Evolutionary conservation across 2,113 vertebrate species (phyloP).

Genomic region (Trematomus loennbergii): DNA sequence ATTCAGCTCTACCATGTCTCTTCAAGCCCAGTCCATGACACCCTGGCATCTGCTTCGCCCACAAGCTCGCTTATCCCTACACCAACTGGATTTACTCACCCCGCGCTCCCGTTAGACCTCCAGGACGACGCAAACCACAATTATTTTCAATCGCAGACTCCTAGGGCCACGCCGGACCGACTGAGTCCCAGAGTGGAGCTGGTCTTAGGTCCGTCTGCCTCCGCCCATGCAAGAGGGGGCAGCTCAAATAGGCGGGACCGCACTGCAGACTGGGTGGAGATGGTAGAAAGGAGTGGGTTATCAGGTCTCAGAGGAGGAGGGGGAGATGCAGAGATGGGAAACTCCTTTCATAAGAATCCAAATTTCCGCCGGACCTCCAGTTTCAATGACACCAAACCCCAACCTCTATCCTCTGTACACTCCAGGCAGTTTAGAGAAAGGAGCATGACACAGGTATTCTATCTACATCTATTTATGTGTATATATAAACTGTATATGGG

Average conservation of each 20-base stretch:
- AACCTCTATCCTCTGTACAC: slow-evolving; percentile 74
- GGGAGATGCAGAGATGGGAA: slow-evolving; percentile 28
- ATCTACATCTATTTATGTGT: neutral
- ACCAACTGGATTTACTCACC: slow-evolving; percentile 63
- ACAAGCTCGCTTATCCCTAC: slow-evolving; percentile 74
- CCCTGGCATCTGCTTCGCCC: slow-evolving; percentile 76
- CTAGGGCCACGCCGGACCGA: slow-evolving; percentile 71
- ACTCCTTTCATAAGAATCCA: slow-evolving; percentile 78
- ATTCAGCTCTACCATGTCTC: slow-evolving; percentile 96
- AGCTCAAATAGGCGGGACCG: slow-evolving; percentile 83
- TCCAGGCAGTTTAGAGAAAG: slow-evolving; percentile 90
- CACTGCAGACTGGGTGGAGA: slow-evolving; percentile 87
- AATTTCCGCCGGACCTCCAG: slow-evolving; percentile 93
- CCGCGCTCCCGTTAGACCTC: slow-evolving; percentile 70
- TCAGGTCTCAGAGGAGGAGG: slow-evolving; percentile 37
- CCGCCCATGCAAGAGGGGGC: slow-evolving; percentile 65
- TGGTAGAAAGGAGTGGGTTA: slow-evolving; percentile 82
- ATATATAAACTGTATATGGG: neutral
- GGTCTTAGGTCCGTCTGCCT: slow-evolving; percentile 69
- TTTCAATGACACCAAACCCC: slow-evolving; percentile 90
- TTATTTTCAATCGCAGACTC: slow-evolving; percentile 77
- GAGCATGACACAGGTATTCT: slow-evolving; percentile 88
- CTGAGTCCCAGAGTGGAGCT: slow-evolving; percentile 82
- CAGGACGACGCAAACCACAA: slow-evolving; percentile 79
- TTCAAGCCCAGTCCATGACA: slow-evolving; percentile 92